These are phyloP conservation scores for Salarias fasciatus DNA, from an alignment of 2,797 vertebrate genomes.

Conservation along the genomic window DNA sequence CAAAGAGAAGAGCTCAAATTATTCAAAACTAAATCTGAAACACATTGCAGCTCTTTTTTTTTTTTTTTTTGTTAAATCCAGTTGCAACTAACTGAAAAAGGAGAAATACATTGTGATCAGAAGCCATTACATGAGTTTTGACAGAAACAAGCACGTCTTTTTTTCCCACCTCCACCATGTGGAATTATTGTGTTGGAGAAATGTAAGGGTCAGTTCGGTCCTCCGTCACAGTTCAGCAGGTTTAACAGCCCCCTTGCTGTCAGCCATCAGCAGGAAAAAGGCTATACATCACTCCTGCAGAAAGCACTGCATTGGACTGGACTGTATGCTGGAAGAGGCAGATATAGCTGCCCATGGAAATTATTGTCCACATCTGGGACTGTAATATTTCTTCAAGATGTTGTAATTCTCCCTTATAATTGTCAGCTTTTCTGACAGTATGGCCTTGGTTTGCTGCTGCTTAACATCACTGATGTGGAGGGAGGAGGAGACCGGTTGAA, in stretches of 20 bases:
- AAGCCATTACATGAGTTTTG: background rate
- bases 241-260: constrained; percentile 2
- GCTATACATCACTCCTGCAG: background rate
- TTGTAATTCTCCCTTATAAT: background rate
- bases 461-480: background rate
- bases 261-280: background rate
- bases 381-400: background rate
- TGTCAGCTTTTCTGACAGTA: background rate
- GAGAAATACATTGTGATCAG: background rate
- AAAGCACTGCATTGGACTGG: background rate
- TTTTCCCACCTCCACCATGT: background rate
- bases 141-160: background rate
- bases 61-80: too few relatives aligned
- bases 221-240: background rate
- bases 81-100: too few relatives aligned
- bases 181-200: constrained; percentile 2
- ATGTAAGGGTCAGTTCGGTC: background rate
- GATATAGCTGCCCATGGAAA: constrained; percentile 3
- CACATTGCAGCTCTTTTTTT: too few relatives aligned
- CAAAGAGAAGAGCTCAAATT: too few relatives aligned
- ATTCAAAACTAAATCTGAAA: too few relatives aligned
- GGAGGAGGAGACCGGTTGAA: constrained; percentile 1
- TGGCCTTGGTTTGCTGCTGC: background rate
- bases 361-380: background rate
- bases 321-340: constrained; percentile 1